Evolutionary conservation across 1,140 invertebrate genomes (phyloP), one percentile per base, ranked within the genome.

Genomic region (Thereuonema tuberculata): DNA sequence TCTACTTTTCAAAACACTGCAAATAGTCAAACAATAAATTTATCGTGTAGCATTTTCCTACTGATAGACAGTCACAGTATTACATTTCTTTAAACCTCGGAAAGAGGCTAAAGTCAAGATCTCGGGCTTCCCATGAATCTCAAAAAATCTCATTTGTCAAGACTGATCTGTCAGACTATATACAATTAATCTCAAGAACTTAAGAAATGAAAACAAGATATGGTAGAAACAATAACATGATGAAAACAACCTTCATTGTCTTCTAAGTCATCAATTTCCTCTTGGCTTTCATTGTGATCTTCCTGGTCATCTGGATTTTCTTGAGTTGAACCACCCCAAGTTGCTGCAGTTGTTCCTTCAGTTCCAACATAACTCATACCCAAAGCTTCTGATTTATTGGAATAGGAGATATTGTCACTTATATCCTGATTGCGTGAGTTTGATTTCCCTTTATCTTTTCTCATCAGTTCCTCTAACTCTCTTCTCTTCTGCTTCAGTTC

Each of bases 241-340:
- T n/a, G n/a, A n/a, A n/a, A n/a, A n/a, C n/a, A n/a, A 43, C 37
- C 37, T 12, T 43, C 37, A n/a, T 43, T 43, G n/a, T 43, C 37
- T 12, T 43, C 37, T 12, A n/a, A 9, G n/a, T 9, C 37, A 43
- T 43, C 37, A 24, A 37, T 46, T 17, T 61, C 60, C 15, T 61
- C 56, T 24, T 48, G 23, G 17, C 26, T 28, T 23, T 63, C 63
- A 49, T 69, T 68, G 46, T 67, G 66, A 62, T 69, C 69, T 57
- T 73, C 72, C 46, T 68, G 70, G 15, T 71, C 72, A 56, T 70
- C 72, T 43, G 70, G 61, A 62, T 73, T 73, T 56, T 71, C 72
- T 1, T 69, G 68, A 12, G 72, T 72, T 28, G 73, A 74, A 9
- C 72, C 73, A 26, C 73, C 73, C 73, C 73, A 74, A 0, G 73